Evolutionary conservation across 1,140 invertebrate genomes (phyloP).

Genomic region (Acromyrmex heyeri): DNA sequence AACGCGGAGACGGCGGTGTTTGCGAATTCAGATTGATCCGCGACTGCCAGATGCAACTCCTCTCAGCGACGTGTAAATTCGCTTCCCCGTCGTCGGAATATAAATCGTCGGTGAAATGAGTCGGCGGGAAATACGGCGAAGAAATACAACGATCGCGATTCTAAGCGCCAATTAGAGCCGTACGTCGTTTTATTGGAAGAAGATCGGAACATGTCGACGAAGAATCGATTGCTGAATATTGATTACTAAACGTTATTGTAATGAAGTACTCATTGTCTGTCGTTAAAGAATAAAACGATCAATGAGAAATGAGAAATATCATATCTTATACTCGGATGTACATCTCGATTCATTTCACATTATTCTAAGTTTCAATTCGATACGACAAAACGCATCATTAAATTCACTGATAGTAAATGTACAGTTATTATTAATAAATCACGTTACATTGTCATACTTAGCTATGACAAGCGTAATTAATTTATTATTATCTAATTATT

Average conservation of each 20-base stretch:
- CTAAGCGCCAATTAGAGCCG: constrained; percentile 21
- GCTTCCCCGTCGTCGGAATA: constrained; percentile 18
- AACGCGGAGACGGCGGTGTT: constrained; percentile 69
- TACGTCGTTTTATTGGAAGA: constrained; percentile 17
- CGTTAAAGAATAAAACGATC: constrained; percentile 12
- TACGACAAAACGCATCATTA: not conserved
- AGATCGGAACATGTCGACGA: not conserved
- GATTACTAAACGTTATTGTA: constrained; percentile 23
- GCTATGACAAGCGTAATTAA: constrained; percentile 6
- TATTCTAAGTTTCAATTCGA: not conserved
- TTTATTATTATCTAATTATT: constrained; percentile 19
- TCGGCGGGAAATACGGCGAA: constrained; percentile 5
- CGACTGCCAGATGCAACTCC: constrained; percentile 60
- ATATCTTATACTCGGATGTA: not conserved
- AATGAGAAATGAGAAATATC: constrained; percentile 1
- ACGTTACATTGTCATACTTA: constrained; percentile 11
- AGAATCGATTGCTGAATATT: not conserved
- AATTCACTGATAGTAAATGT: constrained; percentile 48
- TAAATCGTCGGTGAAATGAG: constrained; percentile 45
- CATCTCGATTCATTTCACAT: not conserved
- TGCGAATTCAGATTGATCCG: constrained; percentile 70
- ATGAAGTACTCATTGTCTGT: constrained; percentile 14
- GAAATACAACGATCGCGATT: constrained; percentile 34
- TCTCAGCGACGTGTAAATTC: constrained; percentile 59
- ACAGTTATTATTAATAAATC: constrained; percentile 41